Base-by-base conservation (phyloP, 2,888 invertebrate species). In the Mythimna lalbum region DNA sequence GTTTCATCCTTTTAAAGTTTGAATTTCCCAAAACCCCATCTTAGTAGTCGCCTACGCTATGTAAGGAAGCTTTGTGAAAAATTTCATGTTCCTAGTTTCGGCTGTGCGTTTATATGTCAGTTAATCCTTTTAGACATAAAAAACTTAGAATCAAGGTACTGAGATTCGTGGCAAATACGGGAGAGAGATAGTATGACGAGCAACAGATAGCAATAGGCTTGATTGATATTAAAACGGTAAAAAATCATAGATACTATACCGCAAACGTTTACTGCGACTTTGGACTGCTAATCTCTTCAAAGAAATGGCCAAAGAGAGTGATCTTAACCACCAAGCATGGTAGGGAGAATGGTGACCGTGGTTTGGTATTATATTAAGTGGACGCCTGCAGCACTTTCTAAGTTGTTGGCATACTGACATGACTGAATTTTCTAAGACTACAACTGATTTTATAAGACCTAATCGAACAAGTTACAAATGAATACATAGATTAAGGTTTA, bases 351-450 rank as follows among this genome's bases (percentile, higher is more conserved):
- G 43, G 49, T 55, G 43, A 36, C 49, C 12, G 39, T 27, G 60
- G 55, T 78, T 70, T 70, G 23, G 60, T 55, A 53, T 27, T n/a
- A 23, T 21, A 21, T 21, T n/a, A 55, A 50, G 6, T 27, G 52
- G 6, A n/a, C 4, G 21, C 31, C 33, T 12, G 7, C 47, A 69
- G 31, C n/a, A 49, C 39, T 59, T 39, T 70, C 33, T 33, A 33
- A 33, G 33, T 33, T 33, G 9, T 33, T 33, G 7, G 9, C 33
- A 33, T 33, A 14, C 23, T 33, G 9, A 4, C 67, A n/a, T n/a
- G n/a, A n/a, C n/a, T n/a, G n/a, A n/a, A n/a, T n/a, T n/a, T n/a
- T n/a, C n/a, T n/a, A n/a, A n/a, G n/a, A n/a, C n/a, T n/a, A n/a
- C n/a, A n/a, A n/a, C n/a, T n/a, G n/a, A 49, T 39, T 59, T 39